phyloP scores from a whole-genome alignment of 2,888 invertebrate genomes.

The Conistra vaccinii region DNA sequence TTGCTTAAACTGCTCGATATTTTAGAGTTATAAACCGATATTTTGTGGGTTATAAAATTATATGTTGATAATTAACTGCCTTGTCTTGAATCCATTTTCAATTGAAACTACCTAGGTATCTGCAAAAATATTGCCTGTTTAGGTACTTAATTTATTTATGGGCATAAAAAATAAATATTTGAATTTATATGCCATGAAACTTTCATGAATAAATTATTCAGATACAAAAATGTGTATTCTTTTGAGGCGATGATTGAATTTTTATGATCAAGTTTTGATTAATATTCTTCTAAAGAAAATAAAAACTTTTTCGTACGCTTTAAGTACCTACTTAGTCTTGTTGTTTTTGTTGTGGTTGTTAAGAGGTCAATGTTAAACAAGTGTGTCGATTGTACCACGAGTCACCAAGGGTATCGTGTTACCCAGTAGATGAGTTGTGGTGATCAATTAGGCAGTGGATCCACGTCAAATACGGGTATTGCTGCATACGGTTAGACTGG shows the following conservation, averaged over 20 bases:
- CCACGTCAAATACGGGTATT: not conserved
- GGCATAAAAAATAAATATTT: not conserved
- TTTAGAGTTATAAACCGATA: not conserved
- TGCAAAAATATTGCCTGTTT: not conserved
- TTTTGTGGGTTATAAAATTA: not conserved
- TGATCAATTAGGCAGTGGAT: too few relatives aligned
- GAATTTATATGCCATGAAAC: not conserved
- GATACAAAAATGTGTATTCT: not conserved
- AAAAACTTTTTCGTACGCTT: not conserved
- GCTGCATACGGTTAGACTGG: not conserved
- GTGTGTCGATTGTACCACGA: too few relatives aligned
- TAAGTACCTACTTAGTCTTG: not conserved
- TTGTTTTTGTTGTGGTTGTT: not conserved
- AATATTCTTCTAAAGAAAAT: not conserved
- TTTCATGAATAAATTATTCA: constrained; percentile 18
- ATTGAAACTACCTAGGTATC: not conserved
- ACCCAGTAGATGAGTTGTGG: not conserved
- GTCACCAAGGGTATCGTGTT: not conserved
- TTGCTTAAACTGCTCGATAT: constrained; percentile 31
- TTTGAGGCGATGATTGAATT: not conserved
- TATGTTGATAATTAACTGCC: not conserved
- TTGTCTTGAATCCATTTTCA: not conserved
- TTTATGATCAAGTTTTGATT: not conserved
- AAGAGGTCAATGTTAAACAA: not conserved
- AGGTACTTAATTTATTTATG: not conserved